Base-by-base conservation (phyloP, 2,888 invertebrate species). In the Leptarthrus brevirostris region DNA sequence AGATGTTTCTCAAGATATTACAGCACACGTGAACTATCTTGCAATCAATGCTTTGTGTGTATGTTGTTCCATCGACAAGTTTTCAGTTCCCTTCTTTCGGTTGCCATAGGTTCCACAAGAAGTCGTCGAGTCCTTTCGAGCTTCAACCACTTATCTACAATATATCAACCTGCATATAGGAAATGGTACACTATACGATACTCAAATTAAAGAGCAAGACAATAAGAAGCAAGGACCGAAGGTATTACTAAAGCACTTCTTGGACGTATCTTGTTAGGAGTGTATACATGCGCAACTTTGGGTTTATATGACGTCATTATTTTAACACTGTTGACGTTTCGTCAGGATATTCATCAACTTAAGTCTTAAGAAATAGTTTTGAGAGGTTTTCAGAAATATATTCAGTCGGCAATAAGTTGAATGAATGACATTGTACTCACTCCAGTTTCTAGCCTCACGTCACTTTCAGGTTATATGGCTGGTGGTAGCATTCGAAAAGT, bases 161-260 rank as follows among this genome's bases (percentile, higher is more conserved):
- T n/a, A n/a, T n/a, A 69, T 69, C 69, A 52, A 52, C 30, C 69
- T 20, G 44, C 40, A 64, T 64, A 64, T 64, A 64, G 24, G 40
- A 47, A 64, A 64, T 64, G 64, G 64, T 24, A 44, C 64, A 64
- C 44, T 36, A 64, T 24, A 49, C 18, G 64, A 64, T 64, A 47
- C 64, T 64, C 52, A 69, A 69, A 52, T 69, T 69, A 69, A 69
- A 52, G 52, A 69, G 69, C 52, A 69, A 69, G 52, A 69, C 69
- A 69, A 69, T 69, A 52, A 52, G 69, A 52, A 69, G 14, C 52
- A 44, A 34, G 52, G 3, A 34, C 52, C 8, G 4, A 16, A 34
- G 34, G 34, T 12, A 30, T 30, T 30, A 8, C 30, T 30, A 30
- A 3, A 30, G 3, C 30, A 30, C n/a, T n/a, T n/a, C n/a, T n/a